A percentile compares a stretch with the other conserved stretches of the same genome.
Conservation (phyloP, 2,888 invertebrate genomes). For the Emesis furor region DNA sequence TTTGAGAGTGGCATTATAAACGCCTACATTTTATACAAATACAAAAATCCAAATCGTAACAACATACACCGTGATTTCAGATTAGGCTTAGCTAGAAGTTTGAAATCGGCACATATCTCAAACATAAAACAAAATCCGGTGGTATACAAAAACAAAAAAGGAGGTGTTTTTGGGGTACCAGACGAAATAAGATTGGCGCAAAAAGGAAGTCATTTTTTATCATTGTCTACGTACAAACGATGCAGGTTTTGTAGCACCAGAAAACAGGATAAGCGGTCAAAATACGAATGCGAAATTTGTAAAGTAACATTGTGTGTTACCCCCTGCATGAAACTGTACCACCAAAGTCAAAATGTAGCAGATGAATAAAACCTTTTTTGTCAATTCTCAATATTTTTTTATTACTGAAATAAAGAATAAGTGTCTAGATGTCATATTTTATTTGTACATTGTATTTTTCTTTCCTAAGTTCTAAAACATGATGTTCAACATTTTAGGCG, state of each 20-base stretch:
- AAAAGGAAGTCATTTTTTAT: slow-evolving; percentile 28
- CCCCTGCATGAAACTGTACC: slow-evolving; percentile 29
- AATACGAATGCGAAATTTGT: slow-evolving; percentile 44
- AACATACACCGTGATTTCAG: slow-evolving; percentile 67
- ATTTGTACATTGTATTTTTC: too few species aligned
- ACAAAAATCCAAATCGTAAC: slow-evolving; percentile 38
- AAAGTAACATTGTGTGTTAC: slow-evolving; percentile 36
- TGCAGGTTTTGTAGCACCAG: slow-evolving; percentile 44
- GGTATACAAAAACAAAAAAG: slow-evolving; percentile 67
- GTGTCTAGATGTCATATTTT: too few species aligned
- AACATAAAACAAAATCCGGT: slow-evolving; percentile 36
- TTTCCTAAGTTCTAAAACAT: too few species aligned
- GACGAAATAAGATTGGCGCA: neutral
- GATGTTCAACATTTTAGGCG: too few species aligned
- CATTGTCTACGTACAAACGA: slow-evolving; percentile 35
- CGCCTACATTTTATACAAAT: slow-evolving; percentile 70
- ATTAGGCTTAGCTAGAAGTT: slow-evolving; percentile 60
- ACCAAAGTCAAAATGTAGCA: slow-evolving; percentile 24
- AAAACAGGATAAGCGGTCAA: slow-evolving; percentile 39
- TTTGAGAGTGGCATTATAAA: slow-evolving; percentile 73
- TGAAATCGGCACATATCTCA: slow-evolving; percentile 32
- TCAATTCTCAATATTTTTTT: neutral
- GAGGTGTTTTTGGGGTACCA: neutral
- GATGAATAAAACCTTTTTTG: slow-evolving; percentile 13
- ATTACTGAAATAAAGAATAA: neutral